Conservation (phyloP, 2,113 vertebrate genomes). For the Numenius arquata region DNA sequence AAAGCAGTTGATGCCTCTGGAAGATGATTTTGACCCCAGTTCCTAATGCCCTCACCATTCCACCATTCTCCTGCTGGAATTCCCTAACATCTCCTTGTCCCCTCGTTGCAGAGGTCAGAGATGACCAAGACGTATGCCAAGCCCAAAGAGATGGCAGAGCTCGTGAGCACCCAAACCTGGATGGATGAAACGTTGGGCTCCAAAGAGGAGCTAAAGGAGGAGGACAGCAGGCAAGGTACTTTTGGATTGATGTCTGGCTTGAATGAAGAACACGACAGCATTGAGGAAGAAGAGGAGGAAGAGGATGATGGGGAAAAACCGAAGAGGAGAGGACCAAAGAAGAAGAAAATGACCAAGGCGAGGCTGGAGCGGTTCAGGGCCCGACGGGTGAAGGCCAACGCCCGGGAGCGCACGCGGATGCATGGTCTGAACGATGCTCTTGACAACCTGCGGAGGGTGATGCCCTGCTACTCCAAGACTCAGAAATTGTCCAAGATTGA, state of each 20-base stretch:
- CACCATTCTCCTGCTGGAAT: neutral
- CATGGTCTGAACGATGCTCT: conserved; percentile 94
- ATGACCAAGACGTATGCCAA: conserved; percentile 84
- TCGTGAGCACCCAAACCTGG: conserved; percentile 83
- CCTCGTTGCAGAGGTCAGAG: conserved; percentile 72
- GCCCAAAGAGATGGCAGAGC: conserved; percentile 78
- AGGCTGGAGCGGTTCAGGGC: conserved; percentile 89
- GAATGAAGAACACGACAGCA: conserved; percentile 77
- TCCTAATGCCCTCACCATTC: accelerated
- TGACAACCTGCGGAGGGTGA: conserved; percentile 89
- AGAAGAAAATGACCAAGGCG: conserved; percentile 98
- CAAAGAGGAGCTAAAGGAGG: conserved; percentile 81
- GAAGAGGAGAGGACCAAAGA: conserved; percentile 94
- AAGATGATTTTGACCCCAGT: neutral
- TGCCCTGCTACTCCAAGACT: conserved; percentile 99
- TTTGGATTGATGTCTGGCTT: conserved; percentile 75
- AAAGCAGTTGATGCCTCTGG: accelerated
- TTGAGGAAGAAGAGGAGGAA: conserved; percentile 78
- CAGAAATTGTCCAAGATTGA: conserved; percentile 98
- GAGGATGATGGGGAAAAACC: conserved; percentile 80
- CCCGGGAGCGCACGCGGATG: conserved; percentile 92
- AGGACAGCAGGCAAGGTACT: conserved; percentile 66
- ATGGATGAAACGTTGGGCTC: conserved; percentile 77
- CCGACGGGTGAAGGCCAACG: conserved; percentile 90
- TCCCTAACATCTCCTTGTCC: neutral